These are phyloP conservation scores for Charaxes varanes DNA, from an alignment of 1,140 invertebrate species.

Conservation along the genomic window DNA sequence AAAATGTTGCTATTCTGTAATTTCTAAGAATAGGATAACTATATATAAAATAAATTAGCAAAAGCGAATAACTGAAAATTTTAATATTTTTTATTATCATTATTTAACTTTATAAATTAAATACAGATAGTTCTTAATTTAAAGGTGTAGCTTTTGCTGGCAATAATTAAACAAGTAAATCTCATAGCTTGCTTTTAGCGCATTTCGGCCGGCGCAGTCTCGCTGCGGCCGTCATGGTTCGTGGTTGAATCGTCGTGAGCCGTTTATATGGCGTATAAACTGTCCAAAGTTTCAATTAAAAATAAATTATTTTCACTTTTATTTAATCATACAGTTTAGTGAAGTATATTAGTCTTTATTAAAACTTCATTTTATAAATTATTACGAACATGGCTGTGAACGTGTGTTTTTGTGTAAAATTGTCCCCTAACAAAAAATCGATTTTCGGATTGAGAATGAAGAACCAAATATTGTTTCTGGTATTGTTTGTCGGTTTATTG, in stretches of 20 bases:
- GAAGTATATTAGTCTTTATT: slow-evolving; percentile 29
- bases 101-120: too few relatives aligned
- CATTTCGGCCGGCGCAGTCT: slow-evolving; percentile 38
- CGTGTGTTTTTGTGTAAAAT: slow-evolving; percentile 66
- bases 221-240: slow-evolving; percentile 62
- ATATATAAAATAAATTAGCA: too few relatives aligned
- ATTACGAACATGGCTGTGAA: slow-evolving; percentile 59
- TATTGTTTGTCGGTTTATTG: slow-evolving; percentile 51
- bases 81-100: too few relatives aligned
- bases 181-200: slow-evolving; percentile 21
- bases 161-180: slow-evolving; percentile 15
- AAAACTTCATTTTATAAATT: slow-evolving; percentile 30
- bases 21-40: too few relatives aligned
- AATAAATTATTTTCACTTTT: slow-evolving; percentile 37
- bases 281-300: slow-evolving; percentile 47
- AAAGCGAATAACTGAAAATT: slow-evolving; percentile 1
- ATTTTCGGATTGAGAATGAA: slow-evolving; percentile 65
- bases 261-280: slow-evolving; percentile 46
- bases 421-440: slow-evolving; percentile 71
- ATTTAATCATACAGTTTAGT: slow-evolving; percentile 44
- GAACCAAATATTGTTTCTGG: slow-evolving; percentile 60
- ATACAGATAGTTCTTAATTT: too few relatives aligned
- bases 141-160: slow-evolving; percentile 9
- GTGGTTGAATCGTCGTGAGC: slow-evolving; percentile 45
- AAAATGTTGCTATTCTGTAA: too few relatives aligned